Conservation (phyloP, 2,797 vertebrate species). For the Darevskia nairensis region DNA sequence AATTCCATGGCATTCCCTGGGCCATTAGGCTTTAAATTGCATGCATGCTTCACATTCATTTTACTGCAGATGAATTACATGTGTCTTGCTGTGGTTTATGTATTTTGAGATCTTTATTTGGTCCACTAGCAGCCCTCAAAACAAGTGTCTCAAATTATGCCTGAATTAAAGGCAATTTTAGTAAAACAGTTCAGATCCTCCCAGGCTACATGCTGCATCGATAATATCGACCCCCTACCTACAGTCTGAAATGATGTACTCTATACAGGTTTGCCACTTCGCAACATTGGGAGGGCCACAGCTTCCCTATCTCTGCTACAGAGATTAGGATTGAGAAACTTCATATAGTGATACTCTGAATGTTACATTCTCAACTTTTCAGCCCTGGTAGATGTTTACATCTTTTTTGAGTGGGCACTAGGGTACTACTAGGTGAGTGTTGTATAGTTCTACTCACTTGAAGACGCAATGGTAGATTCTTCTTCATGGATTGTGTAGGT, state of each 20-base stretch:
- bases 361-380: slow-evolving; percentile 15
- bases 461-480: background rate
- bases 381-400: slow-evolving; percentile 26
- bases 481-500: background rate
- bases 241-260: background rate
- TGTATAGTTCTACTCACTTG: too few species aligned
- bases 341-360: background rate
- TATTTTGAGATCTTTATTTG: background rate
- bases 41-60: background rate
- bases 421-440: too few species aligned
- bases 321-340: background rate
- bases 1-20: background rate
- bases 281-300: too few species aligned
- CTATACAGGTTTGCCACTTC: background rate
- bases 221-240: background rate
- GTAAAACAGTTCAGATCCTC: background rate
- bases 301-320: too few species aligned
- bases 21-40: background rate
- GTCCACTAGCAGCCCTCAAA: background rate
- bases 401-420: background rate
- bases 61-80: background rate
- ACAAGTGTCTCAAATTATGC: background rate
- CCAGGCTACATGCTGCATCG: background rate
- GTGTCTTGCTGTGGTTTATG: background rate
- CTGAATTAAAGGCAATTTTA: background rate